A percentile compares a stretch with the other conserved stretches of the same genome.
phyloP scores from a whole-genome alignment of 2,888 invertebrate genomes.

The Rhaphigaster nebulosa region DNA sequence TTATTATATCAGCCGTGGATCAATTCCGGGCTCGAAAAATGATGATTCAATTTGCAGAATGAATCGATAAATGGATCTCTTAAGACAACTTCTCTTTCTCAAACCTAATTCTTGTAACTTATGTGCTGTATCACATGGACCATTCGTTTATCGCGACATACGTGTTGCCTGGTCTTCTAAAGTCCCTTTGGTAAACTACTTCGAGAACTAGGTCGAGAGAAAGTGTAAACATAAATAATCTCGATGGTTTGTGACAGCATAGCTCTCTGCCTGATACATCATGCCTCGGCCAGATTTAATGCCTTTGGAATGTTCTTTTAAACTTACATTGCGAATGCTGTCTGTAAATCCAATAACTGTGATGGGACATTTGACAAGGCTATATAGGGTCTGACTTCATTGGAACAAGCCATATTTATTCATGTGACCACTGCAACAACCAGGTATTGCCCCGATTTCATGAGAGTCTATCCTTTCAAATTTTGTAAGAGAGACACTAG shows the following conservation, averaged over 20 bases:
- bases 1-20: no score
- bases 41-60: not conserved
- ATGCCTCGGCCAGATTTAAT: not conserved
- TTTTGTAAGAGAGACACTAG: not conserved
- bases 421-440: not conserved
- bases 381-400: not conserved
- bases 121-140: not conserved
- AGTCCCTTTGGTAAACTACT: not conserved
- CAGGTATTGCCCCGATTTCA: not conserved
- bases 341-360: not conserved
- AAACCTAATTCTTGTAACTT: not conserved
- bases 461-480: not conserved
- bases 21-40: no score
- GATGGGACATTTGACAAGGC: not conserved
- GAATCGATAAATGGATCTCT: not conserved
- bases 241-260: not conserved
- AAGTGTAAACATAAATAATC: constrained; percentile 3
- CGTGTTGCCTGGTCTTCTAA: not conserved
- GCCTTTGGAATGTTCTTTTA: not conserved
- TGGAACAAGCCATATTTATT: not conserved
- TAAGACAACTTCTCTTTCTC: not conserved
- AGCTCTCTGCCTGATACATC: not conserved
- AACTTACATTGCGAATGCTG: not conserved
- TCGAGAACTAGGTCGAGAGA: not conserved
- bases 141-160: not conserved